Evolutionary conservation across 1,140 invertebrate genomes (phyloP).

Genomic region (Bradynema listronoti): DNA sequence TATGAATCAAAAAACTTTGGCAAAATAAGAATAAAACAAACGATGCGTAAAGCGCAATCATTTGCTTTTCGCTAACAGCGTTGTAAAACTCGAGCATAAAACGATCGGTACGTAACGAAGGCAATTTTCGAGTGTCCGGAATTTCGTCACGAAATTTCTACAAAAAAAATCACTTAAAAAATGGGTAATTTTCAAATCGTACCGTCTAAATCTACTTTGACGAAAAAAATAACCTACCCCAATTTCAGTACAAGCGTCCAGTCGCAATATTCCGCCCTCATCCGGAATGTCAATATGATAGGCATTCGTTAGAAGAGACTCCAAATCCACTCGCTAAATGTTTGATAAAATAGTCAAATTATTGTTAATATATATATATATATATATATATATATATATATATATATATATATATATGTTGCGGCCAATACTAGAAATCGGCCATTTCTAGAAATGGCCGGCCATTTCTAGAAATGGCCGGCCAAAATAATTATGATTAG

Average conservation of each 20-base stretch:
- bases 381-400: too few species aligned
- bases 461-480: too few species aligned
- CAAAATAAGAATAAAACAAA: conserved; percentile 6
- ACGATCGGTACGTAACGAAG: conserved; percentile 46
- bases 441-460: too few species aligned
- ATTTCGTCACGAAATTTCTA: conserved; percentile 25
- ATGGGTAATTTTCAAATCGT: too few species aligned
- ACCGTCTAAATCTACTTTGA: background rate
- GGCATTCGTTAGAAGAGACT: conserved; percentile 40
- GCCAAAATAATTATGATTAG: too few species aligned
- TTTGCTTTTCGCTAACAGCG: conserved; percentile 44
- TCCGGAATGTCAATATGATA: conserved; percentile 51
- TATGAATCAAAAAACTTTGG: background rate
- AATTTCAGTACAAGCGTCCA: conserved; percentile 22
- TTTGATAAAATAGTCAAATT: background rate
- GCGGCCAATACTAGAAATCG: too few species aligned
- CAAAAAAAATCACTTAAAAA: background rate
- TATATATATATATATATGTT: too few species aligned
- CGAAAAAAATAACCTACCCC: conserved; percentile 20
- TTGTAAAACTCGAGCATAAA: conserved; percentile 52
- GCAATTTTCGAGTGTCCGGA: conserved; percentile 25
- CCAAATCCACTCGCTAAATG: conserved; percentile 34
- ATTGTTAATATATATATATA: conserved; percentile 2
- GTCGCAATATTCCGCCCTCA: conserved; percentile 31
- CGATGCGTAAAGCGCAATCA: conserved; percentile 48